Evolutionary conservation across 2,797 vertebrate species (phyloP).

Genomic region (Pterois miles): DNA sequence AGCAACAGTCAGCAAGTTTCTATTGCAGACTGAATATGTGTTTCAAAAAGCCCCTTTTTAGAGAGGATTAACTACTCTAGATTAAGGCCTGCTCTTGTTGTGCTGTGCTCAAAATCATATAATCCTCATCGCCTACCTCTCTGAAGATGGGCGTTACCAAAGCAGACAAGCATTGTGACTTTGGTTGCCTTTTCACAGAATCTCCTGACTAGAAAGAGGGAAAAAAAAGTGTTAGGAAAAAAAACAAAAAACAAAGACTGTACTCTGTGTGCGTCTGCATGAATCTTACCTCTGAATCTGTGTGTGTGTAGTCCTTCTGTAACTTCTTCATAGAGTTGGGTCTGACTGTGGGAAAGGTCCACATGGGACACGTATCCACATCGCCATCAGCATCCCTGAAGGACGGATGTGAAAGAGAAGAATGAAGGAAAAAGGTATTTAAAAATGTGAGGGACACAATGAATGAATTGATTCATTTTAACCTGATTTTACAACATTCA

Average conservation of each 20-base stretch:
- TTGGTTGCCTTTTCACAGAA: constrained; percentile 90
- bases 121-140: constrained; percentile 85
- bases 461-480: background rate
- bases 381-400: constrained; percentile 91
- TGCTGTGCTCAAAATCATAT: background rate
- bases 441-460: background rate
- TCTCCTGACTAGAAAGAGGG: constrained; percentile 85
- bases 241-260: background rate
- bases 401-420: background rate
- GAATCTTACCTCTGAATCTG: constrained; percentile 83
- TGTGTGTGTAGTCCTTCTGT: constrained; percentile 89
- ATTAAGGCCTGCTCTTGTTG: background rate
- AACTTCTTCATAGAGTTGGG: constrained; percentile 91
- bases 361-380: constrained; percentile 90
- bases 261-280: background rate
- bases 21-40: background rate
- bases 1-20: background rate
- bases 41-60: background rate
- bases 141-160: constrained; percentile 95
- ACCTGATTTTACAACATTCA: background rate
- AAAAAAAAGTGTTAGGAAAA: background rate
- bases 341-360: constrained; percentile 96
- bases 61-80: background rate
- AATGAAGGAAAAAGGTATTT: background rate
- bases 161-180: constrained; percentile 93